Evolutionary conservation across 1,140 invertebrate genomes (phyloP), one percentile per base, ranked within the genome.

Genomic region (Phymorhynchus buccinoides): DNA sequence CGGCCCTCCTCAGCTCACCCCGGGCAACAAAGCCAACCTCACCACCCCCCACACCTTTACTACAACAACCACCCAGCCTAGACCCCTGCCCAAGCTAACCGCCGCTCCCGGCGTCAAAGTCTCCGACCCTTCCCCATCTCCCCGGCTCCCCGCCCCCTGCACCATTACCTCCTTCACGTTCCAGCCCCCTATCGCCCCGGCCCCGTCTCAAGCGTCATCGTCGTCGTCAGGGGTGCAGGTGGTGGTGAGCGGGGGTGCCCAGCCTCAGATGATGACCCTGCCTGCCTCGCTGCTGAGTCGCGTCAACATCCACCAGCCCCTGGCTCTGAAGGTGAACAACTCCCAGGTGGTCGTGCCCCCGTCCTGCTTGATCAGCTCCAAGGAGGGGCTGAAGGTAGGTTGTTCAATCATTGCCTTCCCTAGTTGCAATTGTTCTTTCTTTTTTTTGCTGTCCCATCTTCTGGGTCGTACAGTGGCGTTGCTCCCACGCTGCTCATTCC

Each of bases 311-410:
- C 86, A 81, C 39, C 88, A 90, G 83, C 90, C 91, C 44, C 80
- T 92, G 42, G 89, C 90, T 7, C 73, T 92, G 41, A 91, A 91
- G 80, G 90, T 92, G 66, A 92, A 91, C 85, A 90, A 90, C 77
- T 86, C 87, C 66, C 88, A 91, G 56, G 89, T 91, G 1, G 88
- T 89, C 18, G 89, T 92, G 1, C 91, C 91, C 41, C 90, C 91
- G 14, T 90, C 89, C 14, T 90, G 90, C 56, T 89, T 91, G 73
- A 88, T 92, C n/a, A 88, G 87, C 32, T 89, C 91, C 22, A 66
- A 42, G 35, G 90, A 92, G 62, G 90, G 90, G 32, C 73, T 91
- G 30, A 91, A 91, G 87, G 81, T 83, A 68, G 27, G 6, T n/a
- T n/a, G n/a, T n/a, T n/a, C n/a, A n/a, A n/a, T n/a, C n/a, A n/a